Evolutionary conservation across 2,888 invertebrate species (phyloP).

Genomic region (Parnassius glacialis): DNA sequence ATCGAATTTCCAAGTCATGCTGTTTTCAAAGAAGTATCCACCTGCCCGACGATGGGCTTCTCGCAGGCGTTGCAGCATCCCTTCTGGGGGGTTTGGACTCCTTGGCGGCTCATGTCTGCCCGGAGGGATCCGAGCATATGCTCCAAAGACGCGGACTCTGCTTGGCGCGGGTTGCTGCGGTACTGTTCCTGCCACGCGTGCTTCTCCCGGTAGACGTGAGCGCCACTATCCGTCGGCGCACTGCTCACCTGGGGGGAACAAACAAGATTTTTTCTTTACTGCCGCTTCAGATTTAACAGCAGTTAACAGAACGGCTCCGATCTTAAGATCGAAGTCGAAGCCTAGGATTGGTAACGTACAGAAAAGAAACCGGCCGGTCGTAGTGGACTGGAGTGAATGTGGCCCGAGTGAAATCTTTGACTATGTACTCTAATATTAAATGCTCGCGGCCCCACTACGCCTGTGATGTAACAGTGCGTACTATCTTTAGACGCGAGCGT

Average conservation of each 20-base stretch:
- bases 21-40: conserved; percentile 41
- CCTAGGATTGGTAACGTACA: conserved; percentile 50
- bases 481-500: conserved; percentile 70
- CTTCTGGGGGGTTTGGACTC: conserved; percentile 98
- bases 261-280: conserved; percentile 23
- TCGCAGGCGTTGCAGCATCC: conserved; percentile 99
- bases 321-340: conserved; percentile 28
- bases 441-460: conserved; percentile 73
- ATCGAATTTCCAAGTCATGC: conserved; percentile 1
- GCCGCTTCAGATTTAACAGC: conserved; percentile 16
- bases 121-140: conserved; percentile 97
- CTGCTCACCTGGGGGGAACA: conserved; percentile 63
- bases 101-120: conserved; percentile 99
- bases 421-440: conserved; percentile 80
- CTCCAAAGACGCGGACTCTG: conserved; percentile 81
- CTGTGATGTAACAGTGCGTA: conserved; percentile 73
- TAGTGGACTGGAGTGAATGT: conserved; percentile 70
- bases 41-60: conserved; percentile 99
- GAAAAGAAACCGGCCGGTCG: conserved; percentile 59
- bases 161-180: conserved; percentile 79
- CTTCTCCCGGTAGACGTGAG: conserved; percentile 84
- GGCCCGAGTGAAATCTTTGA: conserved; percentile 74
- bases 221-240: conserved; percentile 63
- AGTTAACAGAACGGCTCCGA: conserved; percentile 22
- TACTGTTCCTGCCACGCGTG: conserved; percentile 78